These are phyloP conservation scores for Pseudomyrmex dendroicus DNA, from an alignment of 1,140 invertebrate species.

Conservation along the genomic window DNA sequence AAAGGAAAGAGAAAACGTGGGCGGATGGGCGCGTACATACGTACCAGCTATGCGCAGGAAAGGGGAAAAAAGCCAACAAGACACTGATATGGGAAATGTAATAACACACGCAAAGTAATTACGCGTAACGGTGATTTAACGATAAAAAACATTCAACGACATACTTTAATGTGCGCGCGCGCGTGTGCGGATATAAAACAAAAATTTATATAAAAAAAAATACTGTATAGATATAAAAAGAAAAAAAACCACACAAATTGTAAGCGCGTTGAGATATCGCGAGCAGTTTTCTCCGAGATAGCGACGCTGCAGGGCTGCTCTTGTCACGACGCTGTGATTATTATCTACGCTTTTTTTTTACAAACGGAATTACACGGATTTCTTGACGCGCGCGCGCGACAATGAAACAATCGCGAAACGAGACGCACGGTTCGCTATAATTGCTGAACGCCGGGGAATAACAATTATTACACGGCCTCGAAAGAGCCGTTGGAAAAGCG, in stretches of 20 bases:
- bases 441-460: slow-evolving; percentile 1
- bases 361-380: too few relatives aligned
- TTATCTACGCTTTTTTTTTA: too few relatives aligned
- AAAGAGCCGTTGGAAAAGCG: background rate
- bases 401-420: slow-evolving; percentile 40
- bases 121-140: slow-evolving; percentile 20
- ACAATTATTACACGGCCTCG: slow-evolving; percentile 23
- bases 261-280: too few relatives aligned
- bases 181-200: too few relatives aligned
- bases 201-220: too few relatives aligned
- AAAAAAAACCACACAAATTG: too few relatives aligned
- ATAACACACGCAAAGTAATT: slow-evolving; percentile 12
- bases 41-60: background rate
- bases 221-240: too few relatives aligned
- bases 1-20: slow-evolving; percentile 31
- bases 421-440: slow-evolving; percentile 22
- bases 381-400: too few relatives aligned
- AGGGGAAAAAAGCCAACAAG: background rate
- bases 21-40: slow-evolving; percentile 22
- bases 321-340: too few relatives aligned
- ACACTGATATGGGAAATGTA: slow-evolving; percentile 15
- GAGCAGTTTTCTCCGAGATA: too few relatives aligned
- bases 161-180: too few relatives aligned
- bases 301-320: too few relatives aligned
- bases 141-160: slow-evolving; percentile 24